A percentile compares a stretch with the other conserved stretches of the same genome.
Evolutionary conservation across 2,888 invertebrate species (phyloP).

Genomic region (Ptilodon capucinus): DNA sequence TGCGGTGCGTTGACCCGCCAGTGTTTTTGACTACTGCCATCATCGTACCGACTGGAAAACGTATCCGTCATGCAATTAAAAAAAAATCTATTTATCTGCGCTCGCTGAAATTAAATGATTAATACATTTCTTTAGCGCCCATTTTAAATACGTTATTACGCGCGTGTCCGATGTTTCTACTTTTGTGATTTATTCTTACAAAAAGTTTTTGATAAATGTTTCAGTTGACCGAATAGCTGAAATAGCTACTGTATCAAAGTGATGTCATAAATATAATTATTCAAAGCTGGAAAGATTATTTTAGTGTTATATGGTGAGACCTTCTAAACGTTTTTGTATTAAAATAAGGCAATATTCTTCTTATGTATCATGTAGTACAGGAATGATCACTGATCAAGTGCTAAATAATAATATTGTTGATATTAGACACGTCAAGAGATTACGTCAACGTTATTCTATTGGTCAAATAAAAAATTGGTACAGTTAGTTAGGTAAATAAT

Average conservation of each 20-base stretch:
- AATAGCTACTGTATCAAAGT: slow-evolving; percentile 21
- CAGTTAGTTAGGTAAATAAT: too few species aligned
- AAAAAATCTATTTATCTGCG: slow-evolving; percentile 52
- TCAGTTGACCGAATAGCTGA: slow-evolving; percentile 15
- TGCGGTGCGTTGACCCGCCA: slow-evolving; percentile 68
- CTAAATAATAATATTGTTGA: not conserved
- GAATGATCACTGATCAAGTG: not conserved
- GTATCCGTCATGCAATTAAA: slow-evolving; percentile 51
- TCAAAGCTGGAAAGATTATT: slow-evolving; percentile 6
- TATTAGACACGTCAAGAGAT: not conserved
- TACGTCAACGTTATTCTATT: not conserved
- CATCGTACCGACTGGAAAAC: slow-evolving; percentile 34
- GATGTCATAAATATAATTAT: slow-evolving; percentile 14
- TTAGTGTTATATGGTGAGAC: not conserved
- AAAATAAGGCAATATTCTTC: not conserved
- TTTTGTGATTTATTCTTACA: slow-evolving; percentile 37
- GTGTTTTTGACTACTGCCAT: slow-evolving; percentile 71
- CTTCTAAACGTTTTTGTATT: not conserved
- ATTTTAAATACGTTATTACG: slow-evolving; percentile 42
- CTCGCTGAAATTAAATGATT: slow-evolving; percentile 29
- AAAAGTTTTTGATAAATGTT: slow-evolving; percentile 10
- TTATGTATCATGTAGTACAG: not conserved
- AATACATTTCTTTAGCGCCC: slow-evolving; percentile 48
- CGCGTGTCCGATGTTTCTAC: slow-evolving; percentile 49
- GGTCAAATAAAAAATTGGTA: not conserved